Base-by-base conservation (phyloP, 35 echinoderm and acorn worm species). In the Eucidaris tribuloides region DNA sequence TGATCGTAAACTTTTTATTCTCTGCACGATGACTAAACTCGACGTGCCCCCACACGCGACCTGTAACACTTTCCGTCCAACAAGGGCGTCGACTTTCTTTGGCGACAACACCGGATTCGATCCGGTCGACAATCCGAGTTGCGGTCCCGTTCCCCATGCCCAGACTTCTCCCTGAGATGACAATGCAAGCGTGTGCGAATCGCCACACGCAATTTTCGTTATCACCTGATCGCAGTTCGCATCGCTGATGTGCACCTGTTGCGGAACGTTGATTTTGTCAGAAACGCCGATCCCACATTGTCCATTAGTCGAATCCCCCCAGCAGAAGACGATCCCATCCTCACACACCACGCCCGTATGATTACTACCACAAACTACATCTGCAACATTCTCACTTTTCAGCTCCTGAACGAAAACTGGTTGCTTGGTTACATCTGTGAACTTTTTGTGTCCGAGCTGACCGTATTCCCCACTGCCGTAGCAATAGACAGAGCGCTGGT, bases 261-360 rank as follows among this genome's bases (percentile, higher is more conserved):
- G 83, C 18, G 95, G 90, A 17, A 82, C 43, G 18, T 92, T 86
- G 45, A 90, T 65, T 46, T 90, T 99, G n/a, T 93, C 96, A 19
- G 59, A 43, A 14, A 80, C 77, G 30, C 83, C 91, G 31, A 66
- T 99, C 32, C 82, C 90, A 65, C 96, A 93, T 62, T 93, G 91
- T 24, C 87, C 90, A 37, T 78, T 87, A 36, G 49, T 85, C 15
- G 86, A 93, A 62, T 93, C 91, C 22, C 96, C 96, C 96, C 96
- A 99, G 79, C 96, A 93, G 76, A 99, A 99, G 28, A 99, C 96
- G 23, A 99, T 99, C 14, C 96, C 96, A 81, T 99, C 96, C 52
- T 82, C 77, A 45, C 96, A 99, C 41, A 99, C 86, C 33, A 99
- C 94, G 39, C 82, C 90, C 3, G 96, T 99, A 35, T 99, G 96